Evolutionary conservation across 2,797 vertebrate genomes (phyloP).

Genomic region (Halcyon leucocephala): DNA sequence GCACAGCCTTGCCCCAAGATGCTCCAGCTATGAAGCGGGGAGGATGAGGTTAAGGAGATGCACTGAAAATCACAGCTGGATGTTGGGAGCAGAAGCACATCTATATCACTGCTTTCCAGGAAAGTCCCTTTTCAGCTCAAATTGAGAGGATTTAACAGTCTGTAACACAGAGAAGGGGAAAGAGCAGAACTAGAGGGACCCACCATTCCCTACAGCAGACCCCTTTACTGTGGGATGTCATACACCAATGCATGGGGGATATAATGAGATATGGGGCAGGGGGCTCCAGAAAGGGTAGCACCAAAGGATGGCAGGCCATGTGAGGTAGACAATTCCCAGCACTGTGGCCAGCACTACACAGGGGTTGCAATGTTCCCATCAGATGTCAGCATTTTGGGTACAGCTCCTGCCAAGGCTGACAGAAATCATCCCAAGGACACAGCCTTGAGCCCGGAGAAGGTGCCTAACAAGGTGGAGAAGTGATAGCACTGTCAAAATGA

Average conservation of each 20-base stretch:
- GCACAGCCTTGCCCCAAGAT: neutral
- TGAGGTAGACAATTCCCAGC: neutral
- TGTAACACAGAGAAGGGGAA: neutral
- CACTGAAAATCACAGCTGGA: neutral
- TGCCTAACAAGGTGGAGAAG: neutral
- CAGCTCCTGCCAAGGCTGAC: neutral
- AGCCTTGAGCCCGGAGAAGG: neutral
- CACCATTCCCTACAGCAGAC: fast-evolving
- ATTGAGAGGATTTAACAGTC: neutral
- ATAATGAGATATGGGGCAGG: neutral
- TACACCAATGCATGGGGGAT: fast-evolving
- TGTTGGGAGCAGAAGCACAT: neutral
- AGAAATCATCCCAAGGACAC: neutral
- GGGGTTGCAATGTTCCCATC: neutral
- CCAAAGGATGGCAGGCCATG: neutral
- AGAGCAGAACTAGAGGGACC: neutral
- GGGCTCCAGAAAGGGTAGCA: neutral
- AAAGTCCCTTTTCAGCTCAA: neutral
- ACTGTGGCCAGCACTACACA: neutral
- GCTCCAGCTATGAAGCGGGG: neutral
- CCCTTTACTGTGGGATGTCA: neutral
- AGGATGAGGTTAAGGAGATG: neutral
- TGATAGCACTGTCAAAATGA: neutral
- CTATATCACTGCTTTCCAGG: slow-evolving; percentile 4
- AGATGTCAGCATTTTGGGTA: neutral